Evolutionary conservation across 2,888 invertebrate species (phyloP), one percentile per base, ranked within the genome.

Genomic region (Drosophila paucipuncta): DNA sequence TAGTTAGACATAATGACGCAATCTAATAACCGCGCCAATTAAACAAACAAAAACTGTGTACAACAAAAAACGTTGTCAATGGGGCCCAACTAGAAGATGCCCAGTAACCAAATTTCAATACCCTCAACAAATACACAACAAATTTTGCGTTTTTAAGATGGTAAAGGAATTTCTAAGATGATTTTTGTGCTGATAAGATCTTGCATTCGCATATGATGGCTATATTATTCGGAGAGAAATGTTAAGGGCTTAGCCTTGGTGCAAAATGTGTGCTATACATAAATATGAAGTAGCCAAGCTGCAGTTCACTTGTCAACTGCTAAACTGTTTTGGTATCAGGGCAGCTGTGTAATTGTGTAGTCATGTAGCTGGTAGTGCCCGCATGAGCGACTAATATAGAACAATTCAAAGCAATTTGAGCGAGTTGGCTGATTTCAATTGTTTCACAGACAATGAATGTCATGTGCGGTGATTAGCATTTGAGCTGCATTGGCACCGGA

Each of bases 381-480:
- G 60, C 68, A 69, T 55, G 57, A 65, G 58, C 84, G 73, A 73
- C 68, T 86, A 82, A 86, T 89, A 55, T 39, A 35, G 57, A 39
- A 69, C 82, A 77, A 87, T 89, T 84, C 85, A 89, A 79, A 77
- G 80, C 73, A 75, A 79, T 75, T 82, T 84, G 58, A 78, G 80
- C 76, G 73, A 73, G 83, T 87, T 77, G 69, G 73, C 70, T 83
- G 76, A 88, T 85, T 83, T 75, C 78, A 88, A 83, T 85, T 83
- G 88, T 91, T 85, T 85, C 79, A 62, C 85, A 85, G 83, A 90
- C 91, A 91, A 91, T 90, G 82, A 90, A 82, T 78, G 90, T 87
- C 91, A 85, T 89, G 83, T 68, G 80, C 77, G 87, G 78, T 76
- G 85, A 90, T 89, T 89, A 89, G 87, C 87, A 89, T 84, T 84